These are phyloP conservation scores for Cinara cedri DNA, from an alignment of 2,888 invertebrate genomes.

Conservation along the genomic window DNA sequence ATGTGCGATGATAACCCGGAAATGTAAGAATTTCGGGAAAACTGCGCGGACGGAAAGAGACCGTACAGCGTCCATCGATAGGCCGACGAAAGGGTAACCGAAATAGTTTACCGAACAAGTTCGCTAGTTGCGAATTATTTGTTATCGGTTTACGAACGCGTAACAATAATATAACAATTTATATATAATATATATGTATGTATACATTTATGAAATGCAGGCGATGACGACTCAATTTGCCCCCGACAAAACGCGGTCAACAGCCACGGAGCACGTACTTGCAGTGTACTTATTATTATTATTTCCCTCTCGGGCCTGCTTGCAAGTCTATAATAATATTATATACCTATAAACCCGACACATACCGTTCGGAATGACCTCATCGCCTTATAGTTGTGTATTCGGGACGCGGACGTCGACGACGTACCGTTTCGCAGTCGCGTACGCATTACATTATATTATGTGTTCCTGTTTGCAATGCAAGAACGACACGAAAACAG, in stretches of 20 bases:
- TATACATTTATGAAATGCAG: no score
- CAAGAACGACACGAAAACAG: no score
- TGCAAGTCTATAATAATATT: not conserved
- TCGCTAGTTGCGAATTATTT: no score
- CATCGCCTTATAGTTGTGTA: slow-evolving; percentile 51
- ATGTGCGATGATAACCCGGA: no score
- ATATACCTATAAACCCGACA: not conserved
- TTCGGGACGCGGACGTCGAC: slow-evolving; percentile 6
- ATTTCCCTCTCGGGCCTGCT: slow-evolving; percentile 28
- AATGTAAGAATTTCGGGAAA: no score
- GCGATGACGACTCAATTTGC: slow-evolving; percentile 44
- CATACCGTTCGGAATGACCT: slow-evolving; percentile 19
- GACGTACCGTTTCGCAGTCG: slow-evolving; percentile 47
- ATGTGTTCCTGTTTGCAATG: slow-evolving; percentile 9
- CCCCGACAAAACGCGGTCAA: slow-evolving; percentile 40
- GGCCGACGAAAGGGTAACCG: no score
- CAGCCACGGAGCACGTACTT: not conserved
- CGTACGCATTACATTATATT: not conserved
- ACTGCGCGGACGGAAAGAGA: no score
- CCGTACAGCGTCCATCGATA: no score
- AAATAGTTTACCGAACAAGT: no score
- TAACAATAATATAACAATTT: slow-evolving; percentile 6
- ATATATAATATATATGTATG: no score
- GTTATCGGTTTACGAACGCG: not conserved
- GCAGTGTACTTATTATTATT: no score